Evolutionary conservation across 2,113 vertebrate genomes (phyloP).

Genomic region (Barnardius zonarius): DNA sequence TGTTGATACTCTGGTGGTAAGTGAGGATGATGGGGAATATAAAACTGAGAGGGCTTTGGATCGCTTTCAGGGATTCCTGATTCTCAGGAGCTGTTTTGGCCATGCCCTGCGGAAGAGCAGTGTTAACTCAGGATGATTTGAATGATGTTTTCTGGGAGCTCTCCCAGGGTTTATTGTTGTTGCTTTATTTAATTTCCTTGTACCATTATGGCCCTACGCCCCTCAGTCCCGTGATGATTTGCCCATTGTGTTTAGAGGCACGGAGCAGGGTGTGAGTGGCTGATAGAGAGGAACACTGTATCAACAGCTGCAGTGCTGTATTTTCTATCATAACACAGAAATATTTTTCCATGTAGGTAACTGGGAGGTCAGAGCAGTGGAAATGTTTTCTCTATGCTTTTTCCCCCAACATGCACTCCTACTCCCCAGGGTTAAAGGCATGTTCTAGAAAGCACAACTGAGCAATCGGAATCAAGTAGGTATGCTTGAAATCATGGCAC

Average conservation of each 20-base stretch:
- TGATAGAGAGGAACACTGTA: not conserved
- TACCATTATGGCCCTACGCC: not conserved
- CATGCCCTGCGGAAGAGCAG: accelerated
- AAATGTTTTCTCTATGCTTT: not conserved
- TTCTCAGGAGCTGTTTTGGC: not conserved
- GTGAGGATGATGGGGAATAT: not conserved
- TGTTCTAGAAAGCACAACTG: not conserved
- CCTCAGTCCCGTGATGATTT: not conserved
- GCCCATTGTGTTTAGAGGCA: not conserved
- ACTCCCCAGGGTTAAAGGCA: not conserved
- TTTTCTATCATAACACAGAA: not conserved
- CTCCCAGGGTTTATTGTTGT: not conserved
- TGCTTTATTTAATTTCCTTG: not conserved
- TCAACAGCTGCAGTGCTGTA: not conserved
- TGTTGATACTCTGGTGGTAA: not conserved
- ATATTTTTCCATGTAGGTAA: not conserved
- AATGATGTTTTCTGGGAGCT: not conserved
- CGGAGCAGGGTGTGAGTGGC: not conserved
- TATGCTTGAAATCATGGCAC: not conserved
- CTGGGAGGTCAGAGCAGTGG: not conserved
- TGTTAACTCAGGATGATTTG: not conserved
- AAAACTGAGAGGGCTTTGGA: not conserved
- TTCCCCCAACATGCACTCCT: not conserved
- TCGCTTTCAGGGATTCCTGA: not conserved
- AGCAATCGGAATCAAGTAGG: not conserved